Evolutionary conservation across 2,888 invertebrate genomes (phyloP), one percentile per base, ranked within the genome.

Genomic region (Pandemis corylana): DNA sequence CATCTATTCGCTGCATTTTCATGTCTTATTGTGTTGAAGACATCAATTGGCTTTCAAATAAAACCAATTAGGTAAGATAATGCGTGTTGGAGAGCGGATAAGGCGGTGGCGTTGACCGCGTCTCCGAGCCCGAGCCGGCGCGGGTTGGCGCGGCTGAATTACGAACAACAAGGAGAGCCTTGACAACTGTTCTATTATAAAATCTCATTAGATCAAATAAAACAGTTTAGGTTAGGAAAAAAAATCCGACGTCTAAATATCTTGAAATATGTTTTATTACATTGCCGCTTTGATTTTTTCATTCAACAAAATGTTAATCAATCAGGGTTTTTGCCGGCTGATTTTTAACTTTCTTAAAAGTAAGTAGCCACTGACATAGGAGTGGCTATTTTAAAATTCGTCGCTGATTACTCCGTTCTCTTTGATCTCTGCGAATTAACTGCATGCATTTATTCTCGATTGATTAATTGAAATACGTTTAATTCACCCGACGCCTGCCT

Each of bases 401-500:
- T 56, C 20, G 20, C 56, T 56, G 20, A 56, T 56, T 5, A 56
- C 56, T 20, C 20, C 20, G 0, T 20, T 20, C 20, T 56, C n/a
- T 59, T 59, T 28, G 53, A 53, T n/a, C n/a, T 2, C 13, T 2
- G 9, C n/a, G n/a, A n/a, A n/a, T 51, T 51, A 2, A n/a, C 51
- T 5, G n/a, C 20, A 7, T 20, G 15, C 20, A 9, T 20, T 12
- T 10, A 1, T 15, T 5, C 7, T 15, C 12, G 53, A 53, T 5
- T 6, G 15, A 15, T 53, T 6, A n/a, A 15, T 4, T 15, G 15
- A 15, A 53, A 36, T 0, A 4, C 59, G 59, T 41, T 41, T 15
- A 15, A 44, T 10, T 44, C 10, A 10, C 42, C 7, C 41, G 15
- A 72, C 72, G 74, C 74, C 74, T 74, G 61, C 12, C 10, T 65